phyloP scores from a whole-genome alignment of 2,888 invertebrate genomes.

The Hybos culiciformis region DNA sequence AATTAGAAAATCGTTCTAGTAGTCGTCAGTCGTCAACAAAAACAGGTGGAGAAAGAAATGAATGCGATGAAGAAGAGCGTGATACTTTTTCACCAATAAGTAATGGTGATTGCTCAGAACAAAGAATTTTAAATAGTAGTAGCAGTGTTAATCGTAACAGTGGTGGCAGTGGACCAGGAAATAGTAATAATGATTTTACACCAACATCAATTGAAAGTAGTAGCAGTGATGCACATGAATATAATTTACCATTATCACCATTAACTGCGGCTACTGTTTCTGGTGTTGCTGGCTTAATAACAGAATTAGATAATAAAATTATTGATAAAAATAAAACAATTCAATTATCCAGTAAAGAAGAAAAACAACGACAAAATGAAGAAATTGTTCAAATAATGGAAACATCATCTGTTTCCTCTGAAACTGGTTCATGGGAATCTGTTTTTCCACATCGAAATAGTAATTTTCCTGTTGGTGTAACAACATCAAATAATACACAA shows the following conservation, averaged over 20 bases:
- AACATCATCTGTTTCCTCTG: conserved; percentile 48
- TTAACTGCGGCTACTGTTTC: neutral
- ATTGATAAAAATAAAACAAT: conserved; percentile 12
- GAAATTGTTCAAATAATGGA: conserved; percentile 48
- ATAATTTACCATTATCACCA: neutral
- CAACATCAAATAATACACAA: too few species aligned
- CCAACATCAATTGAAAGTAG: conserved; percentile 2
- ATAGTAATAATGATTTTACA: neutral
- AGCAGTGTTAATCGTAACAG: neutral
- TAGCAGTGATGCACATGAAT: neutral
- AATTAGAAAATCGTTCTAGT: conserved; percentile 16
- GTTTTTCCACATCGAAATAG: conserved; percentile 37
- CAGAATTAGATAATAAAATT: conserved; percentile 14
- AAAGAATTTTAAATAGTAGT: neutral
- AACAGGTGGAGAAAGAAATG: too few species aligned
- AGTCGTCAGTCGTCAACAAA: conserved; percentile 25
- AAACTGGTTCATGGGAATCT: conserved; percentile 51
- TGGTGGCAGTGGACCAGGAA: conserved; percentile 5
- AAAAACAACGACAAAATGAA: conserved; percentile 47
- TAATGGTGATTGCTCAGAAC: conserved; percentile 22
- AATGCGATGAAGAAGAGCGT: conserved; percentile 31
- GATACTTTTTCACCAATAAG: conserved; percentile 33
- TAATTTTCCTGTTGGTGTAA: neutral
- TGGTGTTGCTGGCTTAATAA: conserved; percentile 2
- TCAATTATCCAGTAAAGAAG: conserved; percentile 33